Base-by-base conservation (phyloP, 2,888 invertebrate species). In the Zygothrica quintamaculata region DNA sequence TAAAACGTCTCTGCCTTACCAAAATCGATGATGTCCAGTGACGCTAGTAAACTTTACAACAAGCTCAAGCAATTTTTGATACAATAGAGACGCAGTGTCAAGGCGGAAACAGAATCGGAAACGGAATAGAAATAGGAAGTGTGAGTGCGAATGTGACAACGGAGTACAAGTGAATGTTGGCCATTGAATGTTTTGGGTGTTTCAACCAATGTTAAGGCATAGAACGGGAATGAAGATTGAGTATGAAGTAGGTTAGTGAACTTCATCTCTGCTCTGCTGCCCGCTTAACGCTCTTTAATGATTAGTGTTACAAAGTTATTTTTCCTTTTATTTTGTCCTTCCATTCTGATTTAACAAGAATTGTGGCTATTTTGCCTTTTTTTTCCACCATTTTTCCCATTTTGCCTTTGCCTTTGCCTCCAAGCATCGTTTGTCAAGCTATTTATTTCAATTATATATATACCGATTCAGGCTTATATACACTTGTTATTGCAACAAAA, bases 361-460 rank as follows among this genome's bases (percentile, higher is more conserved):
- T 59, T 53, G 43, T 55, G 44, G 46, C 52, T 57, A 46, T 69
- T 62, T 65, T 43, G 47, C 31, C 51, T 47, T 39, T 62, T 62
- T n/a, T n/a, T n/a, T n/a, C n/a, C n/a, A 26, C 31, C 34, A 58
- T 50, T 22, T 46, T 26, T 13, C n/a, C n/a, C n/a, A n/a, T n/a
- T n/a, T n/a, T n/a, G n/a, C n/a, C n/a, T 11, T 16, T 37, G 40
- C 37, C 50, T 50, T 36, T 53, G 53, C 37, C 31, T 34, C 43
- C 56, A 44, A 61, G 52, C 68, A 68, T 86, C 76, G 72, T 80
- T 88, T 84, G 88, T 80, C 77, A 74, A 58, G 58, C 84, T 77
- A 88, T 84, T 84, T 86, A 86, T 84, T 84, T 88, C 88, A 88
- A 86, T 88, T 88, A 80, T 73, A 47, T 73, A 47, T 58, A 51